Percentiles rank a stretch among this genome's conserved stretches.
phyloP scores from a whole-genome alignment of 2,113 vertebrate species.

The Anhinga anhinga region DNA sequence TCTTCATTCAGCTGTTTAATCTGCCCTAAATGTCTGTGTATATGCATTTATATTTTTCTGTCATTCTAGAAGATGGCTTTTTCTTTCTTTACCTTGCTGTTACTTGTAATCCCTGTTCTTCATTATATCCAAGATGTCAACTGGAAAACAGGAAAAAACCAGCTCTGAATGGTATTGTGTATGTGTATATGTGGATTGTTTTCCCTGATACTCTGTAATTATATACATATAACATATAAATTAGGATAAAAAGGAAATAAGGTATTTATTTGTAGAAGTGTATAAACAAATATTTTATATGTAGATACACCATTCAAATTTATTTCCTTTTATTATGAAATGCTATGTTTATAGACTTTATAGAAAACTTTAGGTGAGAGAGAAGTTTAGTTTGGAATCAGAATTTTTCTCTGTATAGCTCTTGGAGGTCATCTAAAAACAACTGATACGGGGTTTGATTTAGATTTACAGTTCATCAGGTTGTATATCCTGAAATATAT shows the following conservation, averaged over 20 bases:
- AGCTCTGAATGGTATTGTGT: not conserved
- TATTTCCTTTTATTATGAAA: not conserved
- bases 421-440: not conserved
- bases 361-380: not conserved
- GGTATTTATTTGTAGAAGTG: not conserved
- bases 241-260: not conserved
- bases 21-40: not conserved
- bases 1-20: not conserved
- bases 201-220: not conserved
- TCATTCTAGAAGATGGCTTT: not conserved
- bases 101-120: not conserved
- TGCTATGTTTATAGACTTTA: not conserved
- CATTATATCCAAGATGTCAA: not conserved
- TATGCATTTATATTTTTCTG: not conserved
- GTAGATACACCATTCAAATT: not conserved
- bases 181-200: not conserved
- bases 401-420: not conserved
- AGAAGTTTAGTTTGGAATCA: not conserved
- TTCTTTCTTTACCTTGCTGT: not conserved
- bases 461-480: not conserved
- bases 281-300: not conserved
- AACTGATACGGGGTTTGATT: not conserved
- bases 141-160: not conserved
- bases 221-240: not conserved
- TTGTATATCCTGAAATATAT: not conserved